A percentile compares a stretch with the other conserved stretches of the same genome.
phyloP scores from a whole-genome alignment of 2,797 vertebrate genomes.

The Accipiter badius region DNA sequence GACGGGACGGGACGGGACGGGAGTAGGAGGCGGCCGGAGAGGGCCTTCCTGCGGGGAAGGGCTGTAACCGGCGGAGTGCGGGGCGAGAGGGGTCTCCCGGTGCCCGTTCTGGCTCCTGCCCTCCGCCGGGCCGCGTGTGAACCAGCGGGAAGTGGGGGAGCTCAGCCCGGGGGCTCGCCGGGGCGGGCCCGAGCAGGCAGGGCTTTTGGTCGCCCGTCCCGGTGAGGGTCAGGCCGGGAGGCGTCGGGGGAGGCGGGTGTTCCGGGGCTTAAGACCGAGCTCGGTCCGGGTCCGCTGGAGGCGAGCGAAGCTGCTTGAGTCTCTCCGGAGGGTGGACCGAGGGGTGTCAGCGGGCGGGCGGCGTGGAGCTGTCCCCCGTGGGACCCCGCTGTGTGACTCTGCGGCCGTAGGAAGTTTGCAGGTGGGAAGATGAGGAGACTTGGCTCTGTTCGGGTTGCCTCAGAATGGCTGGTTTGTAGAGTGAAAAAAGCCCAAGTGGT shows the following conservation, averaged over 20 bases:
- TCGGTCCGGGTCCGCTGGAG: not conserved
- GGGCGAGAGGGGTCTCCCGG: too few relatives aligned
- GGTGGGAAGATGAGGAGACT: not conserved
- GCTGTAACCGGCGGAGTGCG: not conserved
- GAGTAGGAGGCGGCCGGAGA: not conserved
- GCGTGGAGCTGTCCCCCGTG: not conserved
- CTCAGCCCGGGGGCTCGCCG: not conserved
- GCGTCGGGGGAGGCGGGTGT: not conserved
- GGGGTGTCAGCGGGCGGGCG: too few relatives aligned
- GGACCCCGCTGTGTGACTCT: not conserved
- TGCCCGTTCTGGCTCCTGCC: not conserved
- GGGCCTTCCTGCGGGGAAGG: not conserved
- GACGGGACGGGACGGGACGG: not conserved
- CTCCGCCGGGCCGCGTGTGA: not conserved
- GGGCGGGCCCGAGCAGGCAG: not conserved
- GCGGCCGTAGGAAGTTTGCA: accelerated
- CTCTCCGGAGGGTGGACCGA: accelerated
- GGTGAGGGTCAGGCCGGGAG: not conserved
- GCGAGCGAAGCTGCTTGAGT: accelerated
- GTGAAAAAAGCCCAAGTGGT: not conserved
- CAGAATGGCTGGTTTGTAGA: not conserved
- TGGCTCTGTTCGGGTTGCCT: not conserved
- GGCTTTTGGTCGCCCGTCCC: too few relatives aligned
- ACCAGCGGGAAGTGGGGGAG: too few relatives aligned
- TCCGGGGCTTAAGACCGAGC: not conserved